A percentile compares a stretch with the other conserved stretches of the same genome.
phyloP scores from a whole-genome alignment of 1,140 invertebrate genomes.

The Hesperophylax magnus region DNA sequence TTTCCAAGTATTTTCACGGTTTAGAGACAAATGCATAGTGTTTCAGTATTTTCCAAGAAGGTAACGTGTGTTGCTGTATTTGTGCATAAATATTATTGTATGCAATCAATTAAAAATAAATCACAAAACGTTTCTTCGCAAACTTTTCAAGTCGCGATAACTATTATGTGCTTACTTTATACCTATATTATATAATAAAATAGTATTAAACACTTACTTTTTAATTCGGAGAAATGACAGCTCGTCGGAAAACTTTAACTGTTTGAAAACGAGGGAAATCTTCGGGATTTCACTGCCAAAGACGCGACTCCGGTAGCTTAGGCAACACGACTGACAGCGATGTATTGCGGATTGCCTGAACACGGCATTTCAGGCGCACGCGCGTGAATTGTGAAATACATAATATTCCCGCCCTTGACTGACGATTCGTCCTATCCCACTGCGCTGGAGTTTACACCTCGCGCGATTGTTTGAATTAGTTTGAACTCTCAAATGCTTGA shows the following conservation, averaged over 20 bases:
- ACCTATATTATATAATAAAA: background rate
- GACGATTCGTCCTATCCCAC: background rate
- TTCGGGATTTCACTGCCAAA: background rate
- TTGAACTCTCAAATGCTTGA: too few relatives aligned
- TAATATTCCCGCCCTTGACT: too few relatives aligned
- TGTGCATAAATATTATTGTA: too few relatives aligned
- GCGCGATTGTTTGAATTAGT: background rate
- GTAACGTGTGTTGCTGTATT: too few relatives aligned
- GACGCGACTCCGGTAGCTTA: slow-evolving; percentile 14
- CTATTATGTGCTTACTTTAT: too few relatives aligned
- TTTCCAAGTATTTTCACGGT: too few relatives aligned
- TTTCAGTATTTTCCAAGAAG: too few relatives aligned
- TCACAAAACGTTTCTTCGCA: background rate
- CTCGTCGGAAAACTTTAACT: slow-evolving; percentile 24
- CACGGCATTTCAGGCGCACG: slow-evolving; percentile 35
- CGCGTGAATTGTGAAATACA: background rate
- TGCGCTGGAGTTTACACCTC: background rate
- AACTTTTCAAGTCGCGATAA: background rate
- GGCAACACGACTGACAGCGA: slow-evolving; percentile 28
- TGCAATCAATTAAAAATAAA: too few relatives aligned
- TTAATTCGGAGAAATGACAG: slow-evolving; percentile 35
- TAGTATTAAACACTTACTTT: slow-evolving; percentile 11
- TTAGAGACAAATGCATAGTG: too few relatives aligned
- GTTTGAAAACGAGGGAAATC: background rate
- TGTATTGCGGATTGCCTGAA: slow-evolving; percentile 35